Base-by-base conservation (phyloP, 2,797 vertebrate genomes). In the Iguana delicatissima region DNA sequence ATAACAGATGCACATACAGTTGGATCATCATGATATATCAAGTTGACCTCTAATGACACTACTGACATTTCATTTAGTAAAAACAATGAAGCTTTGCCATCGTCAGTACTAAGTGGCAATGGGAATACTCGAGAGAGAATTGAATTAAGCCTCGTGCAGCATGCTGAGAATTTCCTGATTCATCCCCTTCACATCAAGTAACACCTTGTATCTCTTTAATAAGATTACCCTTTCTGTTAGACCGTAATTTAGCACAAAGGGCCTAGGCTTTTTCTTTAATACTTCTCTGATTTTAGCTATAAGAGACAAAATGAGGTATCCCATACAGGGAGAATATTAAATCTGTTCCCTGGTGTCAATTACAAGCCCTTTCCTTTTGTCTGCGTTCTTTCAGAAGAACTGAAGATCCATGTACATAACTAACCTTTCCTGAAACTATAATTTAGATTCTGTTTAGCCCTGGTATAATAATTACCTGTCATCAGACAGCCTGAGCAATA, bases 401-500 rank as follows among this genome's bases (percentile, higher is more conserved):
- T 86, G 82, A 89, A 89, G n/a, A 79, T 93, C 92, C 50, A 0
- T 87, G 85, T 92, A 91, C 91, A 93, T 94, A 93, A 91, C 91
- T 91, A 96, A 92, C 87, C 90, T 91, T 95, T 95, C 89, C 87
- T 92, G 89, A 94, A 94, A 95, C 94, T 73, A 93, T 92, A 91
- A 92, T 93, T 62, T 87, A 91, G 52, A 93, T 77, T 77, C 32
- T 92, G 55, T 93, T 96, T 95, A 92, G 69, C 93, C 89, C 79
- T 92, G 88, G 91, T 92, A 87, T 94, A 89, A 91, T 96, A 96
- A 95, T 96, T 93, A 94, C 89, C 95, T 97, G 95, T 96, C 96
- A 95, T 90, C 42, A 20, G 0, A 0, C 89, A 95, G 89, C 88
- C 93, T 86, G 91, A 93, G 84, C 94, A 67, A 20, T 10, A 89